Conservation (phyloP, 2,888 invertebrate genomes). For the Maniola hyperantus region DNA sequence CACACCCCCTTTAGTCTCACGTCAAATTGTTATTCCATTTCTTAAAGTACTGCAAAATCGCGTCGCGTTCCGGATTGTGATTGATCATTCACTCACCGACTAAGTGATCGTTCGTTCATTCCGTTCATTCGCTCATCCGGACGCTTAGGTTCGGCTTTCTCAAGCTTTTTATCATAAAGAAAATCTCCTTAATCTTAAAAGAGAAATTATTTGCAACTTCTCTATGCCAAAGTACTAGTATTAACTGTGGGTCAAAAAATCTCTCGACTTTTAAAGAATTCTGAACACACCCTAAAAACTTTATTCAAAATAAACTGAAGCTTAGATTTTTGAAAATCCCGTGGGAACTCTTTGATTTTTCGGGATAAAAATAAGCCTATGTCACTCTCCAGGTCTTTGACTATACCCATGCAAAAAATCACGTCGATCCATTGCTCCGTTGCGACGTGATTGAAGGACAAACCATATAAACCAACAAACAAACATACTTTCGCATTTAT, state of each 20-base stretch:
- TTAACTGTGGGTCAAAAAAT: not conserved
- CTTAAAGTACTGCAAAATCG: constrained; percentile 37
- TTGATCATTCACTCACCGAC: constrained; percentile 41
- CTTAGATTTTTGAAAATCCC: no score
- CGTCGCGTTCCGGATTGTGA: constrained; percentile 38
- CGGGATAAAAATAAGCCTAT: no score
- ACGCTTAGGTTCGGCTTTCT: constrained; percentile 34
- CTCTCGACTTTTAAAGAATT: no score
- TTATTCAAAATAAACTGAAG: no score
- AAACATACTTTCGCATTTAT: no score
- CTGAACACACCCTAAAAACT: no score
- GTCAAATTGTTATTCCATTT: constrained; percentile 43
- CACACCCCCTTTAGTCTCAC: constrained; percentile 31
- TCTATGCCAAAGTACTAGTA: not conserved
- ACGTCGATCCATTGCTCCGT: no score
- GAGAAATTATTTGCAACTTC: constrained; percentile 9
- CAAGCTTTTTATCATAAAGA: constrained; percentile 33
- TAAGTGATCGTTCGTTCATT: constrained; percentile 41
- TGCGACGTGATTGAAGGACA: no score
- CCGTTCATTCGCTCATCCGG: constrained; percentile 34
- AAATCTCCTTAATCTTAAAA: constrained; percentile 2
- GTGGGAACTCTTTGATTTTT: no score
- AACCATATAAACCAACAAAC: no score
- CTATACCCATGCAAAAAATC: no score
- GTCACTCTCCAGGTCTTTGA: no score